Evolutionary conservation across 2,888 invertebrate species (phyloP).

Genomic region (Ormyrus rosae): DNA sequence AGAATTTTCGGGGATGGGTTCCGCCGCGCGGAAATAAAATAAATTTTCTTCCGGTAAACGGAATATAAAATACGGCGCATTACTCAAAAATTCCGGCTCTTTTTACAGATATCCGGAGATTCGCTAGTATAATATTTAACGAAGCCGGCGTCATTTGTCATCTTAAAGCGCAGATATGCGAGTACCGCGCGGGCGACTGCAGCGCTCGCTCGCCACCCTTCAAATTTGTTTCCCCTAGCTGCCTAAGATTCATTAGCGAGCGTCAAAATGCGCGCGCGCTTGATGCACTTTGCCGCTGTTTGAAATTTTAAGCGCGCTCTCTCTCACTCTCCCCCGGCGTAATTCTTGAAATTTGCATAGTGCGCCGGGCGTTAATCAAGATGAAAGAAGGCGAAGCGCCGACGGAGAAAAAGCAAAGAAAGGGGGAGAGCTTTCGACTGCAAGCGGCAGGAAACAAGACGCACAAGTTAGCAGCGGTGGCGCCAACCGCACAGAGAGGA

Average conservation of each 20-base stretch:
- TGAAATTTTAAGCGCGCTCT: conserved; percentile 43
- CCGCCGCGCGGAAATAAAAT: too few relatives aligned
- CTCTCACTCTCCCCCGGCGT: conserved; percentile 13
- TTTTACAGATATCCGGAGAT: too few relatives aligned
- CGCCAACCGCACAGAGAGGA: conserved; percentile 1
- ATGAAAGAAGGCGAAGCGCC: conserved; percentile 43
- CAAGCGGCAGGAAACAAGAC: background rate
- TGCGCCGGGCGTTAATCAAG: conserved; percentile 48
- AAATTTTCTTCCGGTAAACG: too few relatives aligned
- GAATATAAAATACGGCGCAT: too few relatives aligned
- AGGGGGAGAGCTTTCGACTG: conserved; percentile 19
- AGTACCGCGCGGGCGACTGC: conserved; percentile 1
- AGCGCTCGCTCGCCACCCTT: conserved; percentile 9
- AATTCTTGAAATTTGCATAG: conserved; percentile 51
- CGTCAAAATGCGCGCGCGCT: conserved; percentile 39
- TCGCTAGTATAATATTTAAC: background rate
- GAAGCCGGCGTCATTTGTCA: conserved; percentile 45
- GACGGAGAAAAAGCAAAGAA: background rate
- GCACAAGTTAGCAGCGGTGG: background rate
- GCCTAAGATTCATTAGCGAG: conserved; percentile 51
- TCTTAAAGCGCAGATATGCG: conserved; percentile 35
- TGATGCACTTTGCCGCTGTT: conserved; percentile 27
- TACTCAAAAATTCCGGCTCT: too few relatives aligned
- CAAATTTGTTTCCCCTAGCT: conserved; percentile 43
- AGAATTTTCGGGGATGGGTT: too few relatives aligned